Evolutionary conservation across 2,888 invertebrate genomes (phyloP).

Genomic region (Drosophila kuntzei): DNA sequence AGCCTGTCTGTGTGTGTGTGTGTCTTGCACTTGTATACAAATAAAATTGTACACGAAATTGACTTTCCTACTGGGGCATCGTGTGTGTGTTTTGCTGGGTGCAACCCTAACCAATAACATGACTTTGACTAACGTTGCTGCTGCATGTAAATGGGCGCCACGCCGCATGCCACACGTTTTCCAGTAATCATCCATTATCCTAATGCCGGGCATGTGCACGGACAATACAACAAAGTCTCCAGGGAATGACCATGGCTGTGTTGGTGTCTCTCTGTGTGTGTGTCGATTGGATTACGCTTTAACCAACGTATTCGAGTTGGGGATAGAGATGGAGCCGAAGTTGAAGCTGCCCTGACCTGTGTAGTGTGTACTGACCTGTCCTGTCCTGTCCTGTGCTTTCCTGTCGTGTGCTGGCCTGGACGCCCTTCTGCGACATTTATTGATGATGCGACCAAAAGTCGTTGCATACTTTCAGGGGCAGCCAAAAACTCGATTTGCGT

Average conservation of each 20-base stretch:
- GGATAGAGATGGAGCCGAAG: constrained; percentile 3
- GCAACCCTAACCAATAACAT: constrained; percentile 66
- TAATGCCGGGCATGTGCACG: constrained; percentile 75
- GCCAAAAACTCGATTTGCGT: constrained; percentile 55
- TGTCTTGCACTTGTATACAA: constrained; percentile 61
- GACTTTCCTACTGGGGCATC: constrained; percentile 58
- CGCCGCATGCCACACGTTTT: constrained; percentile 75
- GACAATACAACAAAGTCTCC: constrained; percentile 47
- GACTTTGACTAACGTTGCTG: constrained; percentile 80
- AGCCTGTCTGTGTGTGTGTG: constrained; percentile 6
- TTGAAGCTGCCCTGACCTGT: constrained; percentile 12
- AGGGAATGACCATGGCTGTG: constrained; percentile 47
- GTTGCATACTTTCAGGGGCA: constrained; percentile 32
- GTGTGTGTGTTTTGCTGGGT: constrained; percentile 17
- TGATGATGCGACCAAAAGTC: constrained; percentile 61
- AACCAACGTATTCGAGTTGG: constrained; percentile 42
- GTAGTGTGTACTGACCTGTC: constrained; percentile 13
- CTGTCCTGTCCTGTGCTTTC: constrained; percentile 1
- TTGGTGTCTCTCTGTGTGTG: constrained; percentile 19
- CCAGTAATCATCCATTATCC: constrained; percentile 82
- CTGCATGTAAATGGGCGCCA: constrained; percentile 75
- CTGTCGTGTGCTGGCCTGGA: constrained; percentile 3
- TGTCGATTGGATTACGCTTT: constrained; percentile 74
- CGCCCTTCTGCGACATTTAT: constrained; percentile 64
- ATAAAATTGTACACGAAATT: constrained; percentile 81